A percentile compares a stretch with the other conserved stretches of the same genome.
These are phyloP conservation scores for Leucophenga maculata DNA, from an alignment of 2,888 invertebrate genomes.

Conservation along the genomic window DNA sequence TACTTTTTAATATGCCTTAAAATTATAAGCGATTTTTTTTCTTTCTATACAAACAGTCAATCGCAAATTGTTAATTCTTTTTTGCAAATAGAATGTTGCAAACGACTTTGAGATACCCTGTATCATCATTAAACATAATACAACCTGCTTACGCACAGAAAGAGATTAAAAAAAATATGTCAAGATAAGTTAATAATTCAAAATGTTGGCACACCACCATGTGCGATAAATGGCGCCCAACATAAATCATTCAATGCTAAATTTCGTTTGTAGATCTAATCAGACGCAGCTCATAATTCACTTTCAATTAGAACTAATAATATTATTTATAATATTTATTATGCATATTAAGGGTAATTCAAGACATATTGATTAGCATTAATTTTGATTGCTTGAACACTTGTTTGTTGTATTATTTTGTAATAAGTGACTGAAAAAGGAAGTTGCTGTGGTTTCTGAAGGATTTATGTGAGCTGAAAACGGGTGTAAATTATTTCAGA, in stretches of 20 bases:
- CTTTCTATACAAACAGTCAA: no score
- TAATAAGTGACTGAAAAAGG: no score
- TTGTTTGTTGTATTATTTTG: neutral
- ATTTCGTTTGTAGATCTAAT: neutral
- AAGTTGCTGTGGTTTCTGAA: no score
- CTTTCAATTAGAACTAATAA: neutral
- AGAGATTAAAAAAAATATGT: no score
- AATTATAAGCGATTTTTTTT: no score
- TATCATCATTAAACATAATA: no score
- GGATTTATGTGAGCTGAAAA: neutral
- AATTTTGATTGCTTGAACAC: neutral
- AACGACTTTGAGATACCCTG: no score
- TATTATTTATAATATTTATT: neutral
- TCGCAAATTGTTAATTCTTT: no score
- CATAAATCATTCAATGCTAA: neutral
- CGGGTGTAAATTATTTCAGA: neutral
- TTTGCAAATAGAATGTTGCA: no score
- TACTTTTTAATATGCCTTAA: no score
- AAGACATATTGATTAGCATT: neutral
- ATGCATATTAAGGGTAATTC: neutral
- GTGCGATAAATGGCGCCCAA: neutral
- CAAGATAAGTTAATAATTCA: neutral
- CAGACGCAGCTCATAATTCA: slow-evolving; percentile 6
- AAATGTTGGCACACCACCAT: neutral
- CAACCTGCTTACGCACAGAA: no score